Percentiles rank a stretch among this genome's conserved stretches.
Evolutionary conservation across 1,140 invertebrate species (phyloP).

Genomic region (Steinernema feltiae): DNA sequence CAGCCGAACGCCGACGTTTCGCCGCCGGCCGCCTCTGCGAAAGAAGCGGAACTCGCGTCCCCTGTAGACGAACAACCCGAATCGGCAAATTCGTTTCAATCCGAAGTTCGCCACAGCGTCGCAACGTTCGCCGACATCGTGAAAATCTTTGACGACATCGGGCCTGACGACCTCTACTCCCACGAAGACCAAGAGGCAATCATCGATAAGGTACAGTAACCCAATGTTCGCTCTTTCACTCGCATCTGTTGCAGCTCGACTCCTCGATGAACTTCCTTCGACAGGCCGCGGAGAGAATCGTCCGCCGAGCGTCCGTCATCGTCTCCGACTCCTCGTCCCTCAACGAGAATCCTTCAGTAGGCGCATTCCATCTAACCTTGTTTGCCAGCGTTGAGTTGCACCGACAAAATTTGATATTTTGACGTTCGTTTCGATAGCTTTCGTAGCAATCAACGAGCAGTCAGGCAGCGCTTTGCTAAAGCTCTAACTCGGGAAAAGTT

Average conservation of each 20-base stretch:
- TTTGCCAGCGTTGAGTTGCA: too few relatives aligned
- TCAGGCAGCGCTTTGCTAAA: too few relatives aligned
- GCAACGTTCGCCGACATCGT: not conserved
- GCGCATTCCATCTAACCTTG: too few relatives aligned
- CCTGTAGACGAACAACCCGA: not conserved
- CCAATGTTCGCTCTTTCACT: not conserved
- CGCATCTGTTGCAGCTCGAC: not conserved
- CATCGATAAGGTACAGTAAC: not conserved
- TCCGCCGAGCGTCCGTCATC: not conserved
- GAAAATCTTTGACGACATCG: not conserved
- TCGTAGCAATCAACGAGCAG: too few relatives aligned
- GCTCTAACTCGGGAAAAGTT: too few relatives aligned
- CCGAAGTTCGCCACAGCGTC: not conserved
- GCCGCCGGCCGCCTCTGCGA: not conserved
- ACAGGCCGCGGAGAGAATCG: not conserved
- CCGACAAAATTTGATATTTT: too few relatives aligned
- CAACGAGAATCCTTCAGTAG: not conserved
- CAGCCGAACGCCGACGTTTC: not conserved
- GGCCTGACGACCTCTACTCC: not conserved
- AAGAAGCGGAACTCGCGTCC: not conserved
- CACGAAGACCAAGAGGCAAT: not conserved
- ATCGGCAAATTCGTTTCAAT: not conserved
- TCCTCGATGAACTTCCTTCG: not conserved
- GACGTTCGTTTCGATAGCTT: too few relatives aligned
- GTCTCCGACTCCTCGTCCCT: not conserved